Evolutionary conservation across 2,113 vertebrate species (phyloP).

Genomic region (Numida meleagris): DNA sequence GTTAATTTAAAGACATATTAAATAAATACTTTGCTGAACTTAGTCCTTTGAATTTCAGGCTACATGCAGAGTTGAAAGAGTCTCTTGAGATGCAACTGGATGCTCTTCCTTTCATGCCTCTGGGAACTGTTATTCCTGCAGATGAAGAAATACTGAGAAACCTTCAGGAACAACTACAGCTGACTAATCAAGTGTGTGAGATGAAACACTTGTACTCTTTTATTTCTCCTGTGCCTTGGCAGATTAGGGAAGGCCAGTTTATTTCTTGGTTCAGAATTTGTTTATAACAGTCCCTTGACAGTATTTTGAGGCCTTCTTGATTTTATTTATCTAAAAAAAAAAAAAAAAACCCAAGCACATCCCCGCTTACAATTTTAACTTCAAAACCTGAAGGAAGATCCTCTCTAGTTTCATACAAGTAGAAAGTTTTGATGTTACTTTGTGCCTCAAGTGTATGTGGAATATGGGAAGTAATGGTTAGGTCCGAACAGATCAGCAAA

Average conservation of each 20-base stretch:
- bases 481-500: neutral
- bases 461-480: neutral
- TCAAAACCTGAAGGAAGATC: neutral
- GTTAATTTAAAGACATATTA: neutral
- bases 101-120: conserved; percentile 66
- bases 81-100: conserved; percentile 86
- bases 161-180: conserved; percentile 87
- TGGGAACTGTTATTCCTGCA: conserved; percentile 64
- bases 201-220: neutral
- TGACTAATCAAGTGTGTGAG: conserved; percentile 83
- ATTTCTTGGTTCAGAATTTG: neutral
- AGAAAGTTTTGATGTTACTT: neutral
- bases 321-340: neutral
- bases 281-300: neutral
- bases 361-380: neutral
- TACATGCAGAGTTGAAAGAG: conserved; percentile 87
- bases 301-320: neutral
- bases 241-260: neutral
- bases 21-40: neutral
- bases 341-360: neutral
- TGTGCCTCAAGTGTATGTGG: neutral
- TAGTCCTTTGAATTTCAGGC: conserved; percentile 69
- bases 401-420: neutral
- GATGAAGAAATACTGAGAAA: conserved; percentile 80
- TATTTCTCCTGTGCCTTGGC: neutral